Conservation (phyloP, 2,888 invertebrate genomes). For the Parapristionchus giblindavisi region DNA sequence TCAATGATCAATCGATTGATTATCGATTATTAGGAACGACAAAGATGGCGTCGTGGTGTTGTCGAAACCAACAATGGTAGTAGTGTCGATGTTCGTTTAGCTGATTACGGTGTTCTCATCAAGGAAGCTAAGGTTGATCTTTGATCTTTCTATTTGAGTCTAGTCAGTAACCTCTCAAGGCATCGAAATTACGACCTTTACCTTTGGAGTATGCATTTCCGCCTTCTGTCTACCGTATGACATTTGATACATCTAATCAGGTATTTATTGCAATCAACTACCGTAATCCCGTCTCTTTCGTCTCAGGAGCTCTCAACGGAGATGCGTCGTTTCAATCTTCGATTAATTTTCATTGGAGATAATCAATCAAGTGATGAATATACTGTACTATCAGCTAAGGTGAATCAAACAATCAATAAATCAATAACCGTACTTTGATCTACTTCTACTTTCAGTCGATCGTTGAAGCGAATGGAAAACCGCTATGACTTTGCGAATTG, state of each 20-base stretch:
- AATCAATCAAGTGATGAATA: slow-evolving; percentile 6
- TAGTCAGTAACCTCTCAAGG: neutral
- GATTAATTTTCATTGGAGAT: slow-evolving; percentile 26
- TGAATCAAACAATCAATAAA: neutral
- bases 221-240: slow-evolving; percentile 34
- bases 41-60: slow-evolving; percentile 31
- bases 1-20: neutral
- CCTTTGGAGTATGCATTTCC: slow-evolving; percentile 17
- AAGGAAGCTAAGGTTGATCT: slow-evolving; percentile 33
- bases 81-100: slow-evolving; percentile 30
- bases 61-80: slow-evolving; percentile 19
- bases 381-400: slow-evolving; percentile 17
- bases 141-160: neutral
- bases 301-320: neutral
- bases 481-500: no score
- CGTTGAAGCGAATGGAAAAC: slow-evolving; percentile 13
- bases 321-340: slow-evolving; percentile 37
- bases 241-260: slow-evolving; percentile 17
- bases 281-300: neutral
- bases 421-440: neutral
- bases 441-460: neutral
- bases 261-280: neutral
- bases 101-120: slow-evolving; percentile 34
- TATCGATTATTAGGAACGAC: slow-evolving; percentile 30
- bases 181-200: slow-evolving; percentile 24